A percentile compares a stretch with the other conserved stretches of the same genome.
These are phyloP conservation scores for Nibea albiflora DNA, from an alignment of 2,113 vertebrate species.

Conservation along the genomic window DNA sequence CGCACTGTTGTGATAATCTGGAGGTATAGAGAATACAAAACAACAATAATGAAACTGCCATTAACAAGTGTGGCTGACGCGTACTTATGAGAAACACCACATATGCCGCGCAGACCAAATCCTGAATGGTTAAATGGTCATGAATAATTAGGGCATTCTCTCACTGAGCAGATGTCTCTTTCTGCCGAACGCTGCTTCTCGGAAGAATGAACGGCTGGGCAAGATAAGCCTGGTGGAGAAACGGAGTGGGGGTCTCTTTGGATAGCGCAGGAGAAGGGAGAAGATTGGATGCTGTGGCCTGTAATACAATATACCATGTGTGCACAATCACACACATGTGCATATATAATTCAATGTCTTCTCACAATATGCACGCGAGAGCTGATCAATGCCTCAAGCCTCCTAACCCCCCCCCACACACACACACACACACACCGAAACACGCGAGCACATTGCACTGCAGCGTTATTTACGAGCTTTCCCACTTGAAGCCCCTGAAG, in stretches of 20 bases:
- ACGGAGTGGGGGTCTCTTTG: conserved; percentile 51
- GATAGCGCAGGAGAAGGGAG: conserved; percentile 41
- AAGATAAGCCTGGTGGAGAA: conserved; percentile 72
- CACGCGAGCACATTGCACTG: conserved; percentile 44
- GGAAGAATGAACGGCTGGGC: conserved; percentile 73
- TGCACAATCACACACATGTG: conserved; percentile 60
- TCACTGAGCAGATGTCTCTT: conserved; percentile 87
- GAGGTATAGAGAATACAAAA: conserved; percentile 48
- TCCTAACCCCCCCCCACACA: conserved; percentile 45
- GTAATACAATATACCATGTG: conserved; percentile 69
- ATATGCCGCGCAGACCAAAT: conserved; percentile 81
- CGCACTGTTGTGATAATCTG: conserved; percentile 38
- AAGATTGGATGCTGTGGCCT: conserved; percentile 57
- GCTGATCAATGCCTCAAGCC: conserved; percentile 65
- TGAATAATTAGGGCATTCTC: conserved; percentile 88
- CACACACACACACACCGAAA: conserved; percentile 38
- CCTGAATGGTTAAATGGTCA: conserved; percentile 86
- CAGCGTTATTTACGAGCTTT: conserved; percentile 70
- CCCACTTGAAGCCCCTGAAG: conserved; percentile 59
- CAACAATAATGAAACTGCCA: conserved; percentile 67
- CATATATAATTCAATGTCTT: conserved; percentile 63
- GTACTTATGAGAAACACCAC: conserved; percentile 78
- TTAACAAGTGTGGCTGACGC: conserved; percentile 72
- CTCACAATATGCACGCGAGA: conserved; percentile 43
- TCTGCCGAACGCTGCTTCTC: conserved; percentile 74